These are phyloP conservation scores for Tethya wilhelma DNA, from an alignment of 37 sponge, comb jelly and placozoan genomes.

Conservation along the genomic window DNA sequence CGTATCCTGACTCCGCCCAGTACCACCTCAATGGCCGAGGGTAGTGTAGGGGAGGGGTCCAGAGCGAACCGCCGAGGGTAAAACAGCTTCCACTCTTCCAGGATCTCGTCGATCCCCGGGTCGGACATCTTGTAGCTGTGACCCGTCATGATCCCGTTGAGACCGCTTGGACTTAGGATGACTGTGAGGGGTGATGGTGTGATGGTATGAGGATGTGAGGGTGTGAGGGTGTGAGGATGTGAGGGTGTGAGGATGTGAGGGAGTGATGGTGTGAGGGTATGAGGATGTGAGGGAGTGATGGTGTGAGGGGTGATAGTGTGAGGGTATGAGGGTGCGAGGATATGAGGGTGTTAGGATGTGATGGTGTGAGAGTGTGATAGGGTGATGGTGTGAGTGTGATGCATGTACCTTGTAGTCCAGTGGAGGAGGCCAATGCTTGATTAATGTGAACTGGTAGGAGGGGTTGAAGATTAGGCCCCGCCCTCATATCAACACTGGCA, in stretches of 20 bases:
- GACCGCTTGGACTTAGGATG: constrained; percentile 82
- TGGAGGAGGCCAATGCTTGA: constrained; percentile 72
- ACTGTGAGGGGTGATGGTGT: constrained; percentile 26
- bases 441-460: constrained; percentile 55
- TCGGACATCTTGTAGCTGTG: constrained; percentile 76
- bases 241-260: background rate
- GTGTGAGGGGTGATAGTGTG: background rate
- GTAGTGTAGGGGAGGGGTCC: constrained; percentile 48
- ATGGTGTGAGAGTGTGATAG: background rate
- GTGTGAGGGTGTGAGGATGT: background rate
- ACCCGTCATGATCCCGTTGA: constrained; percentile 84
- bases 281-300: no score
- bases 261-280: background rate
- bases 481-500: constrained; percentile 81
- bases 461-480: constrained; percentile 55
- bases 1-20: constrained; percentile 68
- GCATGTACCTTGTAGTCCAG: constrained; percentile 72
- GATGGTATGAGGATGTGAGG: background rate
- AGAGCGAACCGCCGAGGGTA: constrained; percentile 54
- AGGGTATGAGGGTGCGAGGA: background rate
- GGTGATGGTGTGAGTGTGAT: background rate
- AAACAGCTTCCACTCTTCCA: constrained; percentile 87
- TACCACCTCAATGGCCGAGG: constrained; percentile 82
- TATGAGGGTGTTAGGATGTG: no score
- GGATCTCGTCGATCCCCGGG: constrained; percentile 58